These are phyloP conservation scores for Blastobasis lacticolella DNA, from an alignment of 2,888 invertebrate genomes.

Conservation along the genomic window DNA sequence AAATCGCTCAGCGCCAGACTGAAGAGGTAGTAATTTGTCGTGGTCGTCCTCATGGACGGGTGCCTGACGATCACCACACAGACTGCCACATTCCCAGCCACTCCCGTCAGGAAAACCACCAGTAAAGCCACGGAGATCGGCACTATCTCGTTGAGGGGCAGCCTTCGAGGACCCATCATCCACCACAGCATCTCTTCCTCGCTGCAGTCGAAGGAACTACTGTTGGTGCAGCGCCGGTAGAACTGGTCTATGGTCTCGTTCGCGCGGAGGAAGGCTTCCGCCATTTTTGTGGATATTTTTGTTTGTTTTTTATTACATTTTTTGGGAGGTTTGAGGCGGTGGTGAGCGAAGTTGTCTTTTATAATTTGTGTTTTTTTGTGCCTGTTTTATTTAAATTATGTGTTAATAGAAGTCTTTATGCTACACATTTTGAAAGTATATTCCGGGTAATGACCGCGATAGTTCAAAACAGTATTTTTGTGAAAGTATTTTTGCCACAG, in stretches of 20 bases:
- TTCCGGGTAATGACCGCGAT: too few species aligned
- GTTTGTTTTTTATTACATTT: background rate
- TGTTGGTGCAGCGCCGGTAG: slow-evolving; percentile 54
- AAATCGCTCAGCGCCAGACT: slow-evolving; percentile 91
- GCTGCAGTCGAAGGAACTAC: slow-evolving; percentile 69
- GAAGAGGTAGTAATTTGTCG: slow-evolving; percentile 94
- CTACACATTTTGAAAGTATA: too few species aligned
- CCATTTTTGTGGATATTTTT: too few species aligned
- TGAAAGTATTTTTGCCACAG: too few species aligned
- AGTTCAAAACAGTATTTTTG: too few species aligned
- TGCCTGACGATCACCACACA: slow-evolving; percentile 89
- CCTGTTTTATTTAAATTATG: too few species aligned
- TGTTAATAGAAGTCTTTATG: too few species aligned
- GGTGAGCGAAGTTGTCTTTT: too few species aligned
- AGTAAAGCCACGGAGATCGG: slow-evolving; percentile 81
- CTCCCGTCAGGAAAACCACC: slow-evolving; percentile 86
- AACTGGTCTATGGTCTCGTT: slow-evolving; percentile 45
- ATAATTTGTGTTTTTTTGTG: too few species aligned
- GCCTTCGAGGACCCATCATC: slow-evolving; percentile 76
- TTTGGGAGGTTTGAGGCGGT: too few species aligned
- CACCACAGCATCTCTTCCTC: slow-evolving; percentile 74
- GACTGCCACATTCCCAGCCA: slow-evolving; percentile 88
- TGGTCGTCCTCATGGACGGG: slow-evolving; percentile 89
- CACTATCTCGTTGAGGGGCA: slow-evolving; percentile 71
- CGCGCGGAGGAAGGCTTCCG: slow-evolving; percentile 33